Evolutionary conservation across 2,797 vertebrate genomes (phyloP), one percentile per base, ranked within the genome.

Genomic region (Natrix natrix): DNA sequence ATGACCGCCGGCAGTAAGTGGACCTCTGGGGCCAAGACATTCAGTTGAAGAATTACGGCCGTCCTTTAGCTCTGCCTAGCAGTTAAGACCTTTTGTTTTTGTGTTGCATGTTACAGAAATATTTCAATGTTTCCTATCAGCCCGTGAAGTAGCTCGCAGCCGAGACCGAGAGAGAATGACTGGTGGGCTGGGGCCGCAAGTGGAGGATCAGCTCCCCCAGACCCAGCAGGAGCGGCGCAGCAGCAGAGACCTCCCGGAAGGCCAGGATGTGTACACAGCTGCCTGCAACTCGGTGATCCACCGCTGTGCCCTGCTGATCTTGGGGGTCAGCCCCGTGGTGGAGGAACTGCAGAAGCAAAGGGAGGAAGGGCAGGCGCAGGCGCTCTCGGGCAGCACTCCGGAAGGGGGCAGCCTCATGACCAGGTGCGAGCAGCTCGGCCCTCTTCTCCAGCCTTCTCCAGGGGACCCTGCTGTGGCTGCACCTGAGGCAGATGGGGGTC

Each of bases 121-220:
- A 97, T 99, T 99, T 99, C 99, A 99, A 97, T 99, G 99, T 99
- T 99, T 99, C 98, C 99, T 99, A 98, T 99, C 99, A 98, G 99
- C 99, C 94, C 98, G 99, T 96, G 99, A 99, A 96, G 98, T 99
- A 94, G 99, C 98, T 93, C 98, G 99, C 95, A 98, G 98, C 93
- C 98, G 99, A 92, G 99, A 99, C 88, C 97, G 99, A 92, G 99
- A 99, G 96, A 98, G 99, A 92, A 97, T 98, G 95, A 98, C 97
- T 97, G 96, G 97, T 87, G 97, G 97, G 95, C 94, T 98, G 0
- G 97, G 98, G 93, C 94, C 98, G 94, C 97, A 98, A 92, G 97
- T 95, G n/a, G 98, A 99, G 57, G 99, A 99, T 11, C 98, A 98
- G 88, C 89, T 98, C 87, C 92, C 97, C 78, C 98, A 98, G 95